Base-by-base conservation (phyloP, 2,113 vertebrate genomes). In the Xiphophorus hellerii region DNA sequence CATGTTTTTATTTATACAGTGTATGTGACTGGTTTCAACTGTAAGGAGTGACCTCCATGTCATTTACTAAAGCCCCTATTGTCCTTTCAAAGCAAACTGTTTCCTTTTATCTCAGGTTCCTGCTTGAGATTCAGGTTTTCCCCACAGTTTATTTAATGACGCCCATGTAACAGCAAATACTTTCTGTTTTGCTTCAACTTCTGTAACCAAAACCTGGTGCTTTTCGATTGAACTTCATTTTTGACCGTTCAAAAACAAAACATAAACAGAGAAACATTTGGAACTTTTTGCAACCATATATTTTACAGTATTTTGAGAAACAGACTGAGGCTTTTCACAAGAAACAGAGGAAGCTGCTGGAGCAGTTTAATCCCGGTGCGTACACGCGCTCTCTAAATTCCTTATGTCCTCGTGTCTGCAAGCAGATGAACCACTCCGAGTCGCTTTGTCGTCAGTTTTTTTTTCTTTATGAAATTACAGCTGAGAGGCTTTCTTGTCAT, bases 401-500 rank as follows among this genome's bases (percentile, higher is more conserved):
- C 51, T 39, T 33, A n/a, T 28, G 62, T 72, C 35, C 58, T 65
- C 66, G 27, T 74, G 65, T 72, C 42, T 37, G 67, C 71, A 81
- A 82, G 70, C 73, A 70, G 64, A 76, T 48, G 61, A 64, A 77
- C 58, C 76, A 71, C 68, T 85, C 79, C 66, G 68, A 83, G 73
- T 71, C 1, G 28, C 76, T 87, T 84, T 28, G 42, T 81, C 66
- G 66, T 77, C 6, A 60, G 35, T 37, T 37, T 37, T 37, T 37
- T 35, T 10, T 35, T 35, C 1, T 10, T 10, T 35, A 9, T 35
- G 25, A 88, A 89, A 90, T 87, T 67, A 82, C 77, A 14, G 76
- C 62, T 74, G 80, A 76, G 69, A 78, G 76, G 75, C 71, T 77
- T 83, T 84, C 76, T 62, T 69, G 30, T 80, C 66, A 87, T 88